A percentile compares a stretch with the other conserved stretches of the same genome.
phyloP scores from a whole-genome alignment of 2,888 invertebrate species.

The Lasioglossum figueresi region DNA sequence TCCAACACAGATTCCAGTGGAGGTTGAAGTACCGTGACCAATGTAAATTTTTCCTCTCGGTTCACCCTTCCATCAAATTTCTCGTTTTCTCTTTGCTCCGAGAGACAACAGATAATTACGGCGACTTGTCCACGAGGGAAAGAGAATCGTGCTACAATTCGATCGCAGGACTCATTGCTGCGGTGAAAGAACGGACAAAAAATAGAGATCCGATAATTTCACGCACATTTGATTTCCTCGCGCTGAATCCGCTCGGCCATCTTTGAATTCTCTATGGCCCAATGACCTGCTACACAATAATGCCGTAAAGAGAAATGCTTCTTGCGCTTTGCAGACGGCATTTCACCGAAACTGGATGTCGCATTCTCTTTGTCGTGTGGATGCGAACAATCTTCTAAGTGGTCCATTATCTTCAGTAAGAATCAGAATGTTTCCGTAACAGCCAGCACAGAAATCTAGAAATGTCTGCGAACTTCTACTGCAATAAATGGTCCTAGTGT shows the following conservation, averaged over 20 bases:
- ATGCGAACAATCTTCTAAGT: background rate
- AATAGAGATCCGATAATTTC: constrained; percentile 68
- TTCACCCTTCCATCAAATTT: background rate
- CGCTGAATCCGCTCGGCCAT: constrained; percentile 73
- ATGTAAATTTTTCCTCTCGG: background rate
- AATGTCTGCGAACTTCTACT: background rate
- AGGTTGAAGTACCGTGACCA: background rate
- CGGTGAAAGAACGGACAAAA: constrained; percentile 40
- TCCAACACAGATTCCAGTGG: background rate
- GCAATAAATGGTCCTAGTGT: too few species aligned
- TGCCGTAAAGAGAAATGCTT: constrained; percentile 59
- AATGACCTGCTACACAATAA: constrained; percentile 65
- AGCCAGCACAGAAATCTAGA: background rate
- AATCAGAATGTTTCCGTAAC: background rate
- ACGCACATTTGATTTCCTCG: constrained; percentile 77
- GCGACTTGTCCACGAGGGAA: constrained; percentile 3
- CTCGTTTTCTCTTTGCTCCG: background rate
- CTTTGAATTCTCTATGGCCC: constrained; percentile 65
- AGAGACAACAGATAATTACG: constrained; percentile 10
- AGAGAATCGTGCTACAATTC: constrained; percentile 19
- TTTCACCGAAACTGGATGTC: constrained; percentile 31
- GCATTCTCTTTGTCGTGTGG: constrained; percentile 4
- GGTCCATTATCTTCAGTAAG: background rate
- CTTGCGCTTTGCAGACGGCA: constrained; percentile 44
- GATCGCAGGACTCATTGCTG: constrained; percentile 46